phyloP scores from a whole-genome alignment of 23 tunicate species.

The Oikopleura albicans region DNA sequence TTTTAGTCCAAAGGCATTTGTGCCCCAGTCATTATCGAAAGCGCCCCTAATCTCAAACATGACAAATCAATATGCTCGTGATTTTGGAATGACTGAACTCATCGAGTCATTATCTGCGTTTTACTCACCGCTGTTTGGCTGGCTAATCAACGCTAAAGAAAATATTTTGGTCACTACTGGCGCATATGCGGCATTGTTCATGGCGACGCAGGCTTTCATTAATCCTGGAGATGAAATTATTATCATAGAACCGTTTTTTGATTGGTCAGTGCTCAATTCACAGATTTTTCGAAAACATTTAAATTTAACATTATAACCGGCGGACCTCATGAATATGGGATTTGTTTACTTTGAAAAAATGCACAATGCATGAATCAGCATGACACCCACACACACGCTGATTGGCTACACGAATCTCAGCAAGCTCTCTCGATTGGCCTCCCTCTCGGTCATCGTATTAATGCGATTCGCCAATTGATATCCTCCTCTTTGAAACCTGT shows the following conservation, averaged over 20 bases:
- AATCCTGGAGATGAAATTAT: constrained; percentile 84
- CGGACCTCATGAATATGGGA: no score
- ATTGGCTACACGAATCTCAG: no score
- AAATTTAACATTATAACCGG: no score
- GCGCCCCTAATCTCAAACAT: constrained; percentile 23
- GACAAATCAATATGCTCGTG: constrained; percentile 78
- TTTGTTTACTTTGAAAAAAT: no score
- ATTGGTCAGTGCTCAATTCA: no score
- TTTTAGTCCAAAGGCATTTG: constrained; percentile 54
- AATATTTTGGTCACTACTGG: constrained; percentile 51
- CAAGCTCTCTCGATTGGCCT: no score
- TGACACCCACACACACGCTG: no score
- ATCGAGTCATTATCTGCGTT: constrained; percentile 35
- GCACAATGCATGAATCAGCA: no score
- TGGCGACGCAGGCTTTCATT: constrained; percentile 52
- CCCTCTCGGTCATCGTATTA: no score
- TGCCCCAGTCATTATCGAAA: constrained; percentile 33
- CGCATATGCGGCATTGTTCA: constrained; percentile 58
- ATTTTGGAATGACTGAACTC: constrained; percentile 53
- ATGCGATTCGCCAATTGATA: no score
- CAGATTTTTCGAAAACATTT: no score
- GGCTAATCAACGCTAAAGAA: constrained; percentile 33
- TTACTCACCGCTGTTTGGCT: constrained; percentile 45
- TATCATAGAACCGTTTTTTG: constrained; percentile 87
- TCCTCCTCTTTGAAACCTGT: no score